A percentile compares a stretch with the other conserved stretches of the same genome.
Evolutionary conservation across 2,797 vertebrate species (phyloP).

Genomic region (Enteromius mattozi): DNA sequence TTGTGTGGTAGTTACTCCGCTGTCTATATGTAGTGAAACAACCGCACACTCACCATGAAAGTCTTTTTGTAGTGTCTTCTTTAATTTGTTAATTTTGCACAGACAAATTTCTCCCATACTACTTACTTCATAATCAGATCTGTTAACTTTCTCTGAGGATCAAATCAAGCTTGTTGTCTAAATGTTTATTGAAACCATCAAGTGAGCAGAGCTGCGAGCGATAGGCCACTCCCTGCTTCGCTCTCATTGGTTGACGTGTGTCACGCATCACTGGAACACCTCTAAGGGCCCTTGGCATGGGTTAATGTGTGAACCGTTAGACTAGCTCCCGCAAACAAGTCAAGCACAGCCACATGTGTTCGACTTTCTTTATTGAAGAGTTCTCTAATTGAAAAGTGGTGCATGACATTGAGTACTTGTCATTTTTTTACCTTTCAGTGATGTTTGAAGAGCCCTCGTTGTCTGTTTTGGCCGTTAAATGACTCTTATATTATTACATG

Average conservation of each 20-base stretch:
- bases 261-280: constrained; percentile 1
- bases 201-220: neutral
- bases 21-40: neutral
- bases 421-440: neutral
- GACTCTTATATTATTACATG: neutral
- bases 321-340: neutral
- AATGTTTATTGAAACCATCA: constrained; percentile 9
- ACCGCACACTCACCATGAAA: neutral
- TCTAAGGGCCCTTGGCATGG: constrained; percentile 12
- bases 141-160: neutral
- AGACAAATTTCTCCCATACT: neutral
- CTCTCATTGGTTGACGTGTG: constrained; percentile 15
- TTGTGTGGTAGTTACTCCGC: neutral
- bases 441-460: neutral
- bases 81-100: neutral
- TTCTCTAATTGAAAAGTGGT: neutral
- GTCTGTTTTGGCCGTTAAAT: neutral
- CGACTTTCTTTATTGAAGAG: neutral
- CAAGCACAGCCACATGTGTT: constrained; percentile 9
- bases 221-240: neutral
- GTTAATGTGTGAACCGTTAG: constrained; percentile 20
- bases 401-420: neutral
- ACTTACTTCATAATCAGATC: neutral
- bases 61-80: neutral
- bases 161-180: neutral